These are phyloP conservation scores for Salvator merianae DNA, from an alignment of 2,113 vertebrate genomes.

Conservation along the genomic window DNA sequence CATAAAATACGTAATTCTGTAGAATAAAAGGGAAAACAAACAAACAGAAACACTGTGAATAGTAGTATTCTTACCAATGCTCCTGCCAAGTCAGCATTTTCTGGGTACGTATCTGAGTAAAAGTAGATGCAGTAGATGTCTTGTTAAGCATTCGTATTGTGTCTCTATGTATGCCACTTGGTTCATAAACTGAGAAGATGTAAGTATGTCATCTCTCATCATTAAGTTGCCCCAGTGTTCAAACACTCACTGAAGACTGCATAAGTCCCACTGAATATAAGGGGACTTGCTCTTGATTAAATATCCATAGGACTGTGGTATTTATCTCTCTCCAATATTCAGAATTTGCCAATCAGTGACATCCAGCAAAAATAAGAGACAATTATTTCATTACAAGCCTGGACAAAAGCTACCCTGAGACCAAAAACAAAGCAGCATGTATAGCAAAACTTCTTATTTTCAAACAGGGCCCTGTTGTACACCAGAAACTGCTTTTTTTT, in stretches of 20 bases:
- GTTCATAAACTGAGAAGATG: slow-evolving; percentile 82
- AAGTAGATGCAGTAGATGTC: slow-evolving; percentile 77
- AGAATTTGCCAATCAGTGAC: not conserved
- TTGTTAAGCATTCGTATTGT: slow-evolving; percentile 80
- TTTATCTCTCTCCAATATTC: slow-evolving; percentile 30
- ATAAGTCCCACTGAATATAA: not conserved
- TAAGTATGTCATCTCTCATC: slow-evolving; percentile 82
- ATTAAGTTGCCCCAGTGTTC: slow-evolving; percentile 57
- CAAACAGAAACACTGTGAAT: slow-evolving; percentile 82
- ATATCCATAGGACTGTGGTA: not conserved
- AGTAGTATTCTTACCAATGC: slow-evolving; percentile 74
- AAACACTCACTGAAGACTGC: too few species aligned
- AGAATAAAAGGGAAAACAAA: slow-evolving; percentile 66
- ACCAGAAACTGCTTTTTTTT: not conserved
- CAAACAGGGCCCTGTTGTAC: not conserved
- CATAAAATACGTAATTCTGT: slow-evolving; percentile 78
- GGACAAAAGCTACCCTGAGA: not conserved
- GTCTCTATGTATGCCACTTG: slow-evolving; percentile 85
- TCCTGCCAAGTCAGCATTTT: slow-evolving; percentile 79
- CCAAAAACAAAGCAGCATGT: not conserved
- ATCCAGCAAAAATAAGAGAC: slow-evolving; percentile 18
- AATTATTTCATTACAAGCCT: not conserved
- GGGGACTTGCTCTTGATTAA: not conserved
- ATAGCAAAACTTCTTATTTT: not conserved
- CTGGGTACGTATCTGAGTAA: slow-evolving; percentile 79